A percentile compares a stretch with the other conserved stretches of the same genome.
phyloP scores from a whole-genome alignment of 2,113 vertebrate species.

The Lethenteron camtschaticum region DNA sequence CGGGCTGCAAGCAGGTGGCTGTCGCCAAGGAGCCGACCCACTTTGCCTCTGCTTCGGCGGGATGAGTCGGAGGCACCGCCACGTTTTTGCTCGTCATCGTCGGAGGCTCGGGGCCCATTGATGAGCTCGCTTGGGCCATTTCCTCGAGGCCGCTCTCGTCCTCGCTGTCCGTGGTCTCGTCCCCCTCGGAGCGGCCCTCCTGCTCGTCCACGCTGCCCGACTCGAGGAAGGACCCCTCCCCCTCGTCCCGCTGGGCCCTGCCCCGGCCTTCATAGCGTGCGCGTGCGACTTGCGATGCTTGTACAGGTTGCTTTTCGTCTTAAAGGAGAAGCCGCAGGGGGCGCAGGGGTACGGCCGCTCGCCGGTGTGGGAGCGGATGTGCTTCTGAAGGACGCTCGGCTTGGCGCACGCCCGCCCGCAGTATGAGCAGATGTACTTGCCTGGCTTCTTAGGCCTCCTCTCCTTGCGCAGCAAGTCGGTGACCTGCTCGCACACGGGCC shows the following conservation, averaged over 20 bases:
- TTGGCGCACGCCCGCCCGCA: conserved; percentile 93
- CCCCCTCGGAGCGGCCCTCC: conserved; percentile 77
- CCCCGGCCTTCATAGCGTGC: conserved; percentile 90
- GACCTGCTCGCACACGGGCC: too few relatives aligned
- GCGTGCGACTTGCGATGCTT: conserved; percentile 97
- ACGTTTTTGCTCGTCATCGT: conserved; percentile 25
- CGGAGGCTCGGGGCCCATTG: conserved; percentile 32
- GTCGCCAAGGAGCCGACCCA: background rate
- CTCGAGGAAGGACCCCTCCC: too few relatives aligned
- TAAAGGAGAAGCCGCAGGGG: conserved; percentile 94
- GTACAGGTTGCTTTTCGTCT: conserved; percentile 97
- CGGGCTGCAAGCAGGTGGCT: conserved; percentile 42
- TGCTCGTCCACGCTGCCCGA: too few relatives aligned
- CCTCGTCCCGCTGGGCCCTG: too few relatives aligned
- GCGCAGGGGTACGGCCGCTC: conserved; percentile 83
- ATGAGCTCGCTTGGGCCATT: conserved; percentile 38
- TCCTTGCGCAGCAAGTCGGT: conserved; percentile 28
- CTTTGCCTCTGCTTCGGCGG: background rate
- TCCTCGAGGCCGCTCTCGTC: conserved; percentile 42
- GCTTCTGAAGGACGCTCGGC: conserved; percentile 94
- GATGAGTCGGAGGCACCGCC: background rate
- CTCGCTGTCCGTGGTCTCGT: conserved; percentile 91
- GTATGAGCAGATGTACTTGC: conserved; percentile 90
- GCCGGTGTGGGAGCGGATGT: conserved; percentile 90
- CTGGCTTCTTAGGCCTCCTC: conserved; percentile 86